A percentile compares a stretch with the other conserved stretches of the same genome.
Evolutionary conservation across 2,888 invertebrate genomes (phyloP).

Genomic region (Cryptocheilus praepositus): DNA sequence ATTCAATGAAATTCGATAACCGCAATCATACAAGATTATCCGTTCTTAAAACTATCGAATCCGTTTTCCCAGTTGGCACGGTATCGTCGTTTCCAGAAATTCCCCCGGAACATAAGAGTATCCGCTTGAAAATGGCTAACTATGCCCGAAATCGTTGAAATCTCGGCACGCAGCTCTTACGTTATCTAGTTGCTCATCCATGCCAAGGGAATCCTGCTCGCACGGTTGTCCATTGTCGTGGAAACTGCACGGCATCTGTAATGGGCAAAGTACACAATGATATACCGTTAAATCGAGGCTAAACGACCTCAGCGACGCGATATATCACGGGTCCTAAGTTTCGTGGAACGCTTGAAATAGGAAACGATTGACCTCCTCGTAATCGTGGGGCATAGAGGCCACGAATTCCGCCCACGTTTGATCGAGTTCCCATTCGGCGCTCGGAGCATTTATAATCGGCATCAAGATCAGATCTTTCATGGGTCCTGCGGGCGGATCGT

Average conservation of each 20-base stretch:
- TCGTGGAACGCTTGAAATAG: not conserved
- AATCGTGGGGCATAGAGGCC: constrained; percentile 68
- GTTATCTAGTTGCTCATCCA: constrained; percentile 51
- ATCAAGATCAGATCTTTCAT: constrained; percentile 69
- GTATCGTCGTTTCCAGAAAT: not conserved
- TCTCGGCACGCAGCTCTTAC: constrained; percentile 25
- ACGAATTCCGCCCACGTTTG: constrained; percentile 74
- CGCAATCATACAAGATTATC: not conserved
- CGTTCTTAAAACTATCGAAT: not conserved
- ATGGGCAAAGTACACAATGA: not conserved
- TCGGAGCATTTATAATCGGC: constrained; percentile 57
- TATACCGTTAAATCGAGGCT: not conserved
- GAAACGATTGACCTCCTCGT: constrained; percentile 36
- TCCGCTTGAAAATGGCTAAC: not conserved
- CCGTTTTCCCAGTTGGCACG: not conserved
- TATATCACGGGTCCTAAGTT: not conserved
- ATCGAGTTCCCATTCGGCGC: constrained; percentile 75
- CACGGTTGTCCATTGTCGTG: constrained; percentile 41
- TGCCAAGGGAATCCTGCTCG: constrained; percentile 31
- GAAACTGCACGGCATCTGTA: constrained; percentile 50
- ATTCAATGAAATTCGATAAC: constrained; percentile 3
- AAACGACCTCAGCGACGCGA: not conserved
- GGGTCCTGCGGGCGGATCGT: constrained; percentile 69
- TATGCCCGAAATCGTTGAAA: not conserved
- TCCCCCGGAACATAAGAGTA: not conserved